Conservation (phyloP, 2,797 vertebrate species). For the Threskiornis aethiopicus region DNA sequence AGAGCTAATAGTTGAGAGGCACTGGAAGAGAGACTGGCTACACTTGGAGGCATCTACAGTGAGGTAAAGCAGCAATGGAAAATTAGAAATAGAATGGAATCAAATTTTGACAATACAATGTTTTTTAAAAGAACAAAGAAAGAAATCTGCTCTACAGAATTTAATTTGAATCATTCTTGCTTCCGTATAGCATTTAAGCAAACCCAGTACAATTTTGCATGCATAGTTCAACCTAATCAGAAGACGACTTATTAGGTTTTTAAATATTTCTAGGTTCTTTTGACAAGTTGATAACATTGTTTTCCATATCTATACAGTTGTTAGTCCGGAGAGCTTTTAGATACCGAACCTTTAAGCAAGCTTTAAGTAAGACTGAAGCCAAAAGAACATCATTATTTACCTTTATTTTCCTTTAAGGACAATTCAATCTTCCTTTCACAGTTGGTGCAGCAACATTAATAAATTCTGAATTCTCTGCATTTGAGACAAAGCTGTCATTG, state of each 20-base stretch:
- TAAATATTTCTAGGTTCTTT: slow-evolving; percentile 42
- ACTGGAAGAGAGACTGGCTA: slow-evolving; percentile 4
- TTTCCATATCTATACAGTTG: neutral
- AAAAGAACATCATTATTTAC: slow-evolving; percentile 30
- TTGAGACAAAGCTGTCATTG: neutral
- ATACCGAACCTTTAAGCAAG: neutral
- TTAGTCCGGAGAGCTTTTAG: neutral
- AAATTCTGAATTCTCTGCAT: neutral
- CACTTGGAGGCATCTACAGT: slow-evolving; percentile 30
- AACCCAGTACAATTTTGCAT: neutral
- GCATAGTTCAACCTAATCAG: slow-evolving; percentile 40
- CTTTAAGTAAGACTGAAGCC: slow-evolving; percentile 29
- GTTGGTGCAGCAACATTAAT: neutral
- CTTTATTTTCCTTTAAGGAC: slow-evolving; percentile 55
- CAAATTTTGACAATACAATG: neutral
- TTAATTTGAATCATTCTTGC: slow-evolving; percentile 43
- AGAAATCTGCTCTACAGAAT: neutral
- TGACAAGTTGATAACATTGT: slow-evolving; percentile 27
- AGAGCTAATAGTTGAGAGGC: slow-evolving; percentile 14
- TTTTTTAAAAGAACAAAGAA: slow-evolving; percentile 50
- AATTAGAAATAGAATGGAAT: slow-evolving; percentile 34
- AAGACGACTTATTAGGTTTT: slow-evolving; percentile 50
- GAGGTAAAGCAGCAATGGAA: slow-evolving; percentile 11
- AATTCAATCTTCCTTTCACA: slow-evolving; percentile 10
- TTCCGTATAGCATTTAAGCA: slow-evolving; percentile 51